A percentile compares a stretch with the other conserved stretches of the same genome.
phyloP scores from a whole-genome alignment of 2,888 invertebrate species.

The Pachliopta kotzebuea region DNA sequence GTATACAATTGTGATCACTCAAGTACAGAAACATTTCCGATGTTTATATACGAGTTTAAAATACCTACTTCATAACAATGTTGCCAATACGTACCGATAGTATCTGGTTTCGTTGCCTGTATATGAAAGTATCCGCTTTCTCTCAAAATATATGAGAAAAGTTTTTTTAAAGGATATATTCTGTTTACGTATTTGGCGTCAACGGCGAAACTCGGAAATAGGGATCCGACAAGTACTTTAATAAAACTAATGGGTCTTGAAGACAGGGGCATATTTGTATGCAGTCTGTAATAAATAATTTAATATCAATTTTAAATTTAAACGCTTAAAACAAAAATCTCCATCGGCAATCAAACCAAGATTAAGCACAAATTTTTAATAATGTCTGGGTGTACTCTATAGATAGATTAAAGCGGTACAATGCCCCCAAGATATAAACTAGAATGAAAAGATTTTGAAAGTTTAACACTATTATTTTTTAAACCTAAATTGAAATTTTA shows the following conservation, averaged over 20 bases:
- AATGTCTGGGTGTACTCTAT: no score
- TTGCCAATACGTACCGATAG: constrained; percentile 80
- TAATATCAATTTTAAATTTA: constrained; percentile 41
- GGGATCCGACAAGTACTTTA: constrained; percentile 68
- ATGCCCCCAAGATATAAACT: no score
- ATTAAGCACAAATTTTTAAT: not conserved
- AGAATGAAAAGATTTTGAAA: no score
- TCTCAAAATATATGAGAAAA: constrained; percentile 48
- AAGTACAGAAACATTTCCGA: no score
- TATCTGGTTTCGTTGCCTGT: constrained; percentile 92
- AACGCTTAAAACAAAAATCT: not conserved
- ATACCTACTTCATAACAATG: not conserved
- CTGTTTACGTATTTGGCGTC: constrained; percentile 61
- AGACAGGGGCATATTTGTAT: constrained; percentile 83
- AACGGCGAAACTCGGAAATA: constrained; percentile 73
- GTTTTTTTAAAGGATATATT: constrained; percentile 74
- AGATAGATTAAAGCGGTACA: no score
- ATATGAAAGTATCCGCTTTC: constrained; percentile 86
- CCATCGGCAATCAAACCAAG: not conserved
- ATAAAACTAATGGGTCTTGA: constrained; percentile 51
- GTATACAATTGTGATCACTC: no score
- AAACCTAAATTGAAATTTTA: no score
- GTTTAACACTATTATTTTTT: no score
- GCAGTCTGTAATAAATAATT: constrained; percentile 48
- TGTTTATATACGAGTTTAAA: not conserved